Evolutionary conservation across 2,113 vertebrate species (phyloP).

Genomic region (Gobius niger): DNA sequence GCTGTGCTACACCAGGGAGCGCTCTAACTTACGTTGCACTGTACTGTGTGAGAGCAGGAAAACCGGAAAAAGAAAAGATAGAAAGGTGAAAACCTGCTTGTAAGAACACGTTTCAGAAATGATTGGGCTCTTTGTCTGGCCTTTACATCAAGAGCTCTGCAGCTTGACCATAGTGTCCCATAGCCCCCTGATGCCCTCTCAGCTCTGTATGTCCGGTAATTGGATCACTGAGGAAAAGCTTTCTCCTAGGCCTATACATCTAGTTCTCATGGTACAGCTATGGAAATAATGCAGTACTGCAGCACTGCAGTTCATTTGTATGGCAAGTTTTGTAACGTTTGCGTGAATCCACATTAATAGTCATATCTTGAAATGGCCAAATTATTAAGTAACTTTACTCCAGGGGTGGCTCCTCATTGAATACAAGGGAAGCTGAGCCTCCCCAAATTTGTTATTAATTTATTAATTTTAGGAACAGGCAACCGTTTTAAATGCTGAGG

Average conservation of each 20-base stretch:
- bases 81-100: constrained; percentile 52
- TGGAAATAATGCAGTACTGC: background rate
- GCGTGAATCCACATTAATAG: background rate
- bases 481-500: no score
- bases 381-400: no score
- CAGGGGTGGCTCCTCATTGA: no score
- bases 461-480: no score
- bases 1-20: constrained; percentile 27
- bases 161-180: constrained; percentile 45
- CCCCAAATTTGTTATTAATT: no score
- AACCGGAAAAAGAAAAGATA: constrained; percentile 23
- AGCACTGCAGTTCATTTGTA: no score
- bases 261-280: constrained; percentile 22
- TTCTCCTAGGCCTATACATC: constrained; percentile 28
- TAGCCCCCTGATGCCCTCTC: constrained; percentile 37
- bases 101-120: constrained; percentile 43
- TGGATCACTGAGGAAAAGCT: constrained; percentile 52
- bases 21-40: background rate
- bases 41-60: constrained; percentile 11
- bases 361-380: no score
- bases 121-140: constrained; percentile 44
- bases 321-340: background rate
- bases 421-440: no score
- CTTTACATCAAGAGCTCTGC: constrained; percentile 40
- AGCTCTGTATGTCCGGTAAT: constrained; percentile 50